phyloP scores from a whole-genome alignment of 2,797 vertebrate species.

The Delichon dasypus region DNA sequence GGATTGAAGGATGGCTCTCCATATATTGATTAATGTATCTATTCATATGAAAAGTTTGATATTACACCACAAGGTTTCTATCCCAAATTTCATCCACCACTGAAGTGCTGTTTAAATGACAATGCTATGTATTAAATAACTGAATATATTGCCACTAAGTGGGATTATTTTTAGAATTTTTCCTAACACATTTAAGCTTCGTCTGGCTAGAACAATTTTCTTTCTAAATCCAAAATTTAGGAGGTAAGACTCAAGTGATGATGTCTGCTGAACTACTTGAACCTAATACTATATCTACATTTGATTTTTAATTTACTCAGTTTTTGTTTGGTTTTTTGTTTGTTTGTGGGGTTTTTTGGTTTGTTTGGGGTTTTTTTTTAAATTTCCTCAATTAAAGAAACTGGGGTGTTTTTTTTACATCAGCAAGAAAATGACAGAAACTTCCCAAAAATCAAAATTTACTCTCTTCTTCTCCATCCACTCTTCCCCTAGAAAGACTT shows the following conservation, averaged over 20 bases:
- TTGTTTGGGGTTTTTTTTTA: no score
- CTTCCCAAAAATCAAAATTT: background rate
- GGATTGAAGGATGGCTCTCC: background rate
- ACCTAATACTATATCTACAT: background rate
- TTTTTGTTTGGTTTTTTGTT: no score
- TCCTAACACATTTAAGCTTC: background rate
- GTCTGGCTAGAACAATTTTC: background rate
- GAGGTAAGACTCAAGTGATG: background rate
- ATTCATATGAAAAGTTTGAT: background rate
- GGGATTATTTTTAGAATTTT: background rate
- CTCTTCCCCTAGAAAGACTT: background rate
- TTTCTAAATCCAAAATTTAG: background rate
- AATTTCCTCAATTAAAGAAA: background rate
- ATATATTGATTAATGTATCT: background rate
- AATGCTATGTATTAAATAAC: background rate
- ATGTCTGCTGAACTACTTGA: background rate
- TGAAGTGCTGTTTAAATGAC: background rate
- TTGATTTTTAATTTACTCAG: background rate
- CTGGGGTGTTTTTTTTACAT: accelerated
- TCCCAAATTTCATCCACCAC: background rate
- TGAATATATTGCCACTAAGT: background rate
- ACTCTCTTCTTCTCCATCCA: background rate
- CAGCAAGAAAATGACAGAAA: background rate
- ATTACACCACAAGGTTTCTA: background rate
- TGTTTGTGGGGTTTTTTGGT: no score